Base-by-base conservation (phyloP, 2,797 vertebrate species). In the Orientallactaga sibirica region DNA sequence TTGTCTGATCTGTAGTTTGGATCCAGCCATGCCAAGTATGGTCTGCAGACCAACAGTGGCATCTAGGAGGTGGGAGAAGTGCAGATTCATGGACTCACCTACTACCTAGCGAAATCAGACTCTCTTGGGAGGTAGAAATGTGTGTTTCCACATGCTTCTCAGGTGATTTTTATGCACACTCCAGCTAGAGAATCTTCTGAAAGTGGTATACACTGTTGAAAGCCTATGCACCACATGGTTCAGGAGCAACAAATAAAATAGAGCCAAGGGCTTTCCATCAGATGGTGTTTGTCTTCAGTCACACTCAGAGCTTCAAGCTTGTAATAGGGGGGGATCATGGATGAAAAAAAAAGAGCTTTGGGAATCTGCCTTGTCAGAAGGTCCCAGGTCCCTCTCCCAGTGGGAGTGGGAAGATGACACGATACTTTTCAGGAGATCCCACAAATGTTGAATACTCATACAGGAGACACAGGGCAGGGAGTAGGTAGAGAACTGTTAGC, bases 171-270 rank as follows among this genome's bases (percentile, higher is more conserved):
- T 41, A n/a, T 2, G 5, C 29, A 83, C 33, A 11, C 5, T 55
- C 6, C 89, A 71, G 55, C 78, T 81, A 73, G 16, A 89, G 74
- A 73, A 67, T 27, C 24, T 79, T 90, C 33, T 85, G 61, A 52
- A 75, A 92, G 41, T 61, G 52, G 27, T 27, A 14, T 77, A 37
- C 70, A 76, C 73, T 67, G 3, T 9, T 87, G 16, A 78, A 74
- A 74, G 12, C 18, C 41, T 79, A 2, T 66, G 2, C 6, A 52
- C 33, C 1, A 14, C 27, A 27, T n/a, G 24, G 18, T 43, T 43
- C 4, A 78, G 68, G 24, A 93, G 7, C 58, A 62, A 25, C 18
- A 81, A 70, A 52, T 66, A 7, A 33, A 81, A 27, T 33, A 62
- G 7, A 58, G 19, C 64, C 33, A 10, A 37, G 85, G 78, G 29